A percentile compares a stretch with the other conserved stretches of the same genome.
These are phyloP conservation scores for Cenopis cana DNA, from an alignment of 2,888 invertebrate species.

Conservation along the genomic window DNA sequence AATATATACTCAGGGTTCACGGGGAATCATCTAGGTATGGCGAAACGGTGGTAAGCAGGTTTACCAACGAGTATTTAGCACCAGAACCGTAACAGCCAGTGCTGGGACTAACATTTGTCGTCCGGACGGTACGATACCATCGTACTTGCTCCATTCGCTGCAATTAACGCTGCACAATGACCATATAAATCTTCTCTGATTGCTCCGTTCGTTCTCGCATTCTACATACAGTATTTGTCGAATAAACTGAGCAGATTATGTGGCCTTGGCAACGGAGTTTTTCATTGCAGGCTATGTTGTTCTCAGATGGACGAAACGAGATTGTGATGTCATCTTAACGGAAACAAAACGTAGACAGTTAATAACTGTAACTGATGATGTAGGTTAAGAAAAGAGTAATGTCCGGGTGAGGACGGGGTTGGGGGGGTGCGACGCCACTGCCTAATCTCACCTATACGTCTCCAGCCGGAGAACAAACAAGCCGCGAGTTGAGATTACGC, in stretches of 20 bases:
- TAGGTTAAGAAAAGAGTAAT: slow-evolving; percentile 61
- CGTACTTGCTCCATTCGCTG: slow-evolving; percentile 77
- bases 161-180: slow-evolving; percentile 83
- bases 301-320: slow-evolving; percentile 15
- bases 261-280: slow-evolving; percentile 34
- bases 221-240: slow-evolving; percentile 60
- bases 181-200: slow-evolving; percentile 81
- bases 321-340: slow-evolving; percentile 37
- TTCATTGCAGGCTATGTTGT: slow-evolving; percentile 16
- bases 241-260: slow-evolving; percentile 57
- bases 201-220: slow-evolving; percentile 70
- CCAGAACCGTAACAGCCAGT: slow-evolving; percentile 56
- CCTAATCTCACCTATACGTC: slow-evolving; percentile 81
- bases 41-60: slow-evolving; percentile 21
- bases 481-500: slow-evolving; percentile 81
- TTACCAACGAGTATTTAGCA: slow-evolving; percentile 49
- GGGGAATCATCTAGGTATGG: neutral
- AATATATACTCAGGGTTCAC: neutral
- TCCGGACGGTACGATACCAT: slow-evolving; percentile 75
- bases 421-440: slow-evolving; percentile 66
- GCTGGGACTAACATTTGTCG: slow-evolving; percentile 71
- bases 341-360: slow-evolving; percentile 61
- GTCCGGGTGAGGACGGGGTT: slow-evolving; percentile 58
- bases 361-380: slow-evolving; percentile 61
- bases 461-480: slow-evolving; percentile 82